Conservation (phyloP, 2,797 vertebrate species). For the Phoeniculus purpureus region DNA sequence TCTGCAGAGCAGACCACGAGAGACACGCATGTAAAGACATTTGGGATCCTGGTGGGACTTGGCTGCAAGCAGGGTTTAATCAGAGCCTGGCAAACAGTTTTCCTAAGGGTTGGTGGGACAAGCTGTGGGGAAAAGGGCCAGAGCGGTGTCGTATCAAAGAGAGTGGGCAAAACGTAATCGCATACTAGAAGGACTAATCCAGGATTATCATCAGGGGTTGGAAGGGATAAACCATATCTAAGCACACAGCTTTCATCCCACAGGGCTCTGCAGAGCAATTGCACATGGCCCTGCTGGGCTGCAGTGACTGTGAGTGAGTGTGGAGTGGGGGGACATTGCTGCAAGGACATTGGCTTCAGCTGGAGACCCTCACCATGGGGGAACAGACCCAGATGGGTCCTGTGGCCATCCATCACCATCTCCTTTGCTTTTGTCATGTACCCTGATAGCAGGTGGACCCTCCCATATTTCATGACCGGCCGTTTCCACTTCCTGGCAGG, state of each 20-base stretch:
- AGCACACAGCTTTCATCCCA: constrained; percentile 66
- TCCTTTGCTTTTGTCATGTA: not conserved
- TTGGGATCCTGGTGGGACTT: not conserved
- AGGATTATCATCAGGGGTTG: constrained; percentile 51
- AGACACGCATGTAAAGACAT: rapidly evolving
- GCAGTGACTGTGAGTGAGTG: rapidly evolving
- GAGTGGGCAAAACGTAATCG: constrained; percentile 54
- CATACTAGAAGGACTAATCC: constrained; percentile 58
- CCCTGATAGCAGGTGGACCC: rapidly evolving
- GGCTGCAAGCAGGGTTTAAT: not conserved
- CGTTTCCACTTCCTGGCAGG: not conserved
- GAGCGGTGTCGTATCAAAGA: constrained; percentile 18
- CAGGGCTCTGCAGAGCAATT: constrained; percentile 3
- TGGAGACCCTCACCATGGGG: rapidly evolving
- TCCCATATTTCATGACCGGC: rapidly evolving
- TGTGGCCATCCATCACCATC: rapidly evolving
- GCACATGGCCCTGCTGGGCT: not conserved
- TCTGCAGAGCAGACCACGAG: not conserved
- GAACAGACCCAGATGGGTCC: not conserved
- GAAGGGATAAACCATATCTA: constrained; percentile 64
- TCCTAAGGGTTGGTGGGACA: constrained; percentile 39
- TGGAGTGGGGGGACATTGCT: not conserved
- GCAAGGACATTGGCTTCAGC: not conserved
- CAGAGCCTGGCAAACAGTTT: not conserved
- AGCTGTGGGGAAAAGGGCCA: not conserved